Evolutionary conservation across 2,113 vertebrate species (phyloP).

Genomic region (Triplophysa tibetana): DNA sequence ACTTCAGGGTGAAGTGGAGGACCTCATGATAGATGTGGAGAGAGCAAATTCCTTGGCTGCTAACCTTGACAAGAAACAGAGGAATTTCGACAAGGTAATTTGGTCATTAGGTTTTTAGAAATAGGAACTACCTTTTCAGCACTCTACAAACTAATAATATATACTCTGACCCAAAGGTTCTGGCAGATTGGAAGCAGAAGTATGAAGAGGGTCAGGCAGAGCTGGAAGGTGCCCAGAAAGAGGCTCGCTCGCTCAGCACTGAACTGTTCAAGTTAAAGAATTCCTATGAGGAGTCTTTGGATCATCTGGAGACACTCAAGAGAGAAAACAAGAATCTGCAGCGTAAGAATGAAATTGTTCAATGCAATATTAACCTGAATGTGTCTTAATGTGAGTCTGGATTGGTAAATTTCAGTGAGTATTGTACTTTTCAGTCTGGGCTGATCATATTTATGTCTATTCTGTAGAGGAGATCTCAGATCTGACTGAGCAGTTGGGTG

Average conservation of each 20-base stretch:
- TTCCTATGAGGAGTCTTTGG: not conserved
- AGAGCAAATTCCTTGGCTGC: not conserved
- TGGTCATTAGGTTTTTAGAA: too few species aligned
- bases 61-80: constrained; percentile 29
- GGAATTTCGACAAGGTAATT: not conserved
- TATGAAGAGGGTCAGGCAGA: constrained; percentile 11
- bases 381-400: not conserved
- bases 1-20: constrained; percentile 32
- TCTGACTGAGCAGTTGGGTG: constrained; percentile 57
- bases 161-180: constrained; percentile 20
- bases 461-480: constrained; percentile 55
- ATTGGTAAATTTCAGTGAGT: not conserved
- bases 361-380: not conserved
- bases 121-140: not conserved
- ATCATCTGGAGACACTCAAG: not conserved
- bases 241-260: not conserved
- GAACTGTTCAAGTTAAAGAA: not conserved
- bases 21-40: constrained; percentile 33
- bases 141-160: not conserved
- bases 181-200: constrained; percentile 53
- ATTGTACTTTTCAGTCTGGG: not conserved
- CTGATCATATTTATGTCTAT: not conserved
- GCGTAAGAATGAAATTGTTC: constrained; percentile 6
- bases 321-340: not conserved
- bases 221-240: not conserved